phyloP scores from a whole-genome alignment of 2,888 invertebrate species.

The Homarus gammarus region DNA sequence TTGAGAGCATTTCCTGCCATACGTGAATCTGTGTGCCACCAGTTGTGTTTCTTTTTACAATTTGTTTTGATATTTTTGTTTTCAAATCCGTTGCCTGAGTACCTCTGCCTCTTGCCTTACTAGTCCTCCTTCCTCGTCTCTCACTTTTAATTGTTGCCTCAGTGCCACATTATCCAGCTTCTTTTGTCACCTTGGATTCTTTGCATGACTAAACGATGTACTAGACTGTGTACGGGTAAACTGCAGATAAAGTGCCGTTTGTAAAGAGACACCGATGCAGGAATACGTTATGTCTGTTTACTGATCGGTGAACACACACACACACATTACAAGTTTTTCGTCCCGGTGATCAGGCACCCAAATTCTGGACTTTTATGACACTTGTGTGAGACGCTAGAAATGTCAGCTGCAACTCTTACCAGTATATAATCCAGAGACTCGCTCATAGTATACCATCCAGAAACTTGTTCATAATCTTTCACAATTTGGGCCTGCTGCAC shows the following conservation, averaged over 20 bases:
- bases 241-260: constrained; percentile 31
- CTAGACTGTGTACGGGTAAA: constrained; percentile 32
- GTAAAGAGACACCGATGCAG: constrained; percentile 30
- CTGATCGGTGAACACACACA: no score
- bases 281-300: constrained; percentile 1
- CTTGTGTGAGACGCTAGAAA: not conserved
- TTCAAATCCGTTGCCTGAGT: constrained; percentile 21
- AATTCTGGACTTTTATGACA: constrained; percentile 40
- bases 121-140: constrained; percentile 9
- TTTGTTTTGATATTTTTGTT: constrained; percentile 18
- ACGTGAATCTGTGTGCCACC: constrained; percentile 55
- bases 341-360: constrained; percentile 36
- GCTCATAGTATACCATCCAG: not conserved
- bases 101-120: constrained; percentile 41
- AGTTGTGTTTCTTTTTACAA: constrained; percentile 22
- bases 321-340: not conserved
- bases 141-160: constrained; percentile 26
- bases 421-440: not conserved
- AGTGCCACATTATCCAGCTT: constrained; percentile 29
- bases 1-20: constrained; percentile 70
- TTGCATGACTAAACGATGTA: constrained; percentile 47
- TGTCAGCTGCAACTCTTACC: not conserved
- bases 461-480: constrained; percentile 23
- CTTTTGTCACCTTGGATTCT: constrained; percentile 1
- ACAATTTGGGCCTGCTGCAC: constrained; percentile 55